Evolutionary conservation across 2,888 invertebrate genomes (phyloP).

Genomic region (Cosmopolites sordidus): DNA sequence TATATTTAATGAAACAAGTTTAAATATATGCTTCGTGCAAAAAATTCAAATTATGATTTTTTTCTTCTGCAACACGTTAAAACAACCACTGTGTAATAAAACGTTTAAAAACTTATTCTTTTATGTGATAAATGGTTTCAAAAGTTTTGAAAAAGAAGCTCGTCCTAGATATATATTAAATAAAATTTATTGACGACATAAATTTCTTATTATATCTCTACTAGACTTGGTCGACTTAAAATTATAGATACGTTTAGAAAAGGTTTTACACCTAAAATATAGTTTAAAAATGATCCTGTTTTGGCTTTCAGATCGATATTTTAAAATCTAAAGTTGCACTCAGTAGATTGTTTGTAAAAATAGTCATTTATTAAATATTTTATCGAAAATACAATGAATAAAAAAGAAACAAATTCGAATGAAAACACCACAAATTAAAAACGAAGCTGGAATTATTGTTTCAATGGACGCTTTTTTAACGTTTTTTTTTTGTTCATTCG

Average conservation of each 20-base stretch:
- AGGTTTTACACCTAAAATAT: slow-evolving; percentile 17
- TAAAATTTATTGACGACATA: slow-evolving; percentile 22
- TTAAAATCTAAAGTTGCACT: background rate
- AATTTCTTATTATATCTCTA: slow-evolving; percentile 24
- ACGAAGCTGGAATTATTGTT: too few relatives aligned
- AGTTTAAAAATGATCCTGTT: slow-evolving; percentile 6
- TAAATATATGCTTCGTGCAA: too few relatives aligned
- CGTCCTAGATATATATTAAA: slow-evolving; percentile 17
- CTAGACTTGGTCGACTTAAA: slow-evolving; percentile 18
- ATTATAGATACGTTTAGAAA: slow-evolving; percentile 22
- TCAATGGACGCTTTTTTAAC: too few relatives aligned
- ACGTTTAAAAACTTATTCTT: slow-evolving; percentile 7
- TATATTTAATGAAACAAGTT: too few relatives aligned
- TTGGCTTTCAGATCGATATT: background rate
- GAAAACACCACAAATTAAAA: too few relatives aligned
- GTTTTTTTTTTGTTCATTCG: too few relatives aligned
- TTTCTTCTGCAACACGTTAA: too few relatives aligned
- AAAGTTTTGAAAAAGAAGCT: slow-evolving; percentile 14
- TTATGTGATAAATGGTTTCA: slow-evolving; percentile 17
- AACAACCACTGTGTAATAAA: slow-evolving; percentile 1
- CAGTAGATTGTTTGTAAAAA: too few relatives aligned
- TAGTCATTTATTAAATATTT: too few relatives aligned
- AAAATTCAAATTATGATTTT: too few relatives aligned
- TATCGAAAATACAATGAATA: too few relatives aligned
- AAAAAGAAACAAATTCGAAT: too few relatives aligned